A percentile compares a stretch with the other conserved stretches of the same genome.
Conservation (phyloP, 2,888 invertebrate genomes). For the Ormyrus labotus region DNA sequence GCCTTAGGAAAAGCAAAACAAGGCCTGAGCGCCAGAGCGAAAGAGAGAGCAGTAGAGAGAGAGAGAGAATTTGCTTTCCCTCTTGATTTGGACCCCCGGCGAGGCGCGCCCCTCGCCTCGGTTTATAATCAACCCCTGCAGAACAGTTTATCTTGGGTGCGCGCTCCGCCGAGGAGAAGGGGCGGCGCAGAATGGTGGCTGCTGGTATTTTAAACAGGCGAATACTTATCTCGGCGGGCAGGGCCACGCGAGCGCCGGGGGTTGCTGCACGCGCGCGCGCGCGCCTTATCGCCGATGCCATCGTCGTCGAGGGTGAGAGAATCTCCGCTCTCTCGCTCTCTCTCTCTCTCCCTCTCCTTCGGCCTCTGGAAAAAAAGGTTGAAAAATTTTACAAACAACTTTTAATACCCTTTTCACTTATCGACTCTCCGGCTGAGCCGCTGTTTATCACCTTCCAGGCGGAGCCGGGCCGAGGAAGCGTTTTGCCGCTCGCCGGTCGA, state of each 20-base stretch:
- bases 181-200: constrained; percentile 61
- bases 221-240: constrained; percentile 67
- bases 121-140: constrained; percentile 72
- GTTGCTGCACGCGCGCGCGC: constrained; percentile 42
- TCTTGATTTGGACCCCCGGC: constrained; percentile 51
- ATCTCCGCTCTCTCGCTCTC: neutral
- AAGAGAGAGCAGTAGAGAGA: constrained; percentile 20
- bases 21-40: neutral
- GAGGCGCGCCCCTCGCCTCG: constrained; percentile 57
- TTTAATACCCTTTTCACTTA: constrained; percentile 17
- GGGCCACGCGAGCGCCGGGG: neutral
- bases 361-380: too few relatives aligned
- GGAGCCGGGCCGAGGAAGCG: too few relatives aligned
- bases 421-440: neutral
- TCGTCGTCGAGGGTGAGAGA: neutral
- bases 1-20: too few relatives aligned
- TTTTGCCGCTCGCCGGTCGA: too few relatives aligned
- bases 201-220: constrained; percentile 74
- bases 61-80: constrained; percentile 39
- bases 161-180: constrained; percentile 40
- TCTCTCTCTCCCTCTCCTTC: too few relatives aligned
- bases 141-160: constrained; percentile 72
- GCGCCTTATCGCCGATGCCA: constrained; percentile 50
- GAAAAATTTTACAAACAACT: constrained; percentile 13
- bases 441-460: neutral